Evolutionary conservation across 2,113 vertebrate species (phyloP).

Genomic region (Astur gentilis): DNA sequence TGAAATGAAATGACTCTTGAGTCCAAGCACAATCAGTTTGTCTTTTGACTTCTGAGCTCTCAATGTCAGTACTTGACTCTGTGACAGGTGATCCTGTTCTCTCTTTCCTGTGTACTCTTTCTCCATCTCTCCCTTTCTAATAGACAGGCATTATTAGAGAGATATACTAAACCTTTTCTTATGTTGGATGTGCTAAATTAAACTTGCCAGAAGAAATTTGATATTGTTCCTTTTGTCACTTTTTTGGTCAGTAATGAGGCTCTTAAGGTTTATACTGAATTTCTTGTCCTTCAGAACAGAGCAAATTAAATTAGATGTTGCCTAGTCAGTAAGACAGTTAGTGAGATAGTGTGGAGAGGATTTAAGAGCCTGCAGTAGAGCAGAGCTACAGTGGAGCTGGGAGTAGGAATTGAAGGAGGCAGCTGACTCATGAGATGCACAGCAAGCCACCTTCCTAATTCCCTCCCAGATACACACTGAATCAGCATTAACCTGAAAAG

Average conservation of each 20-base stretch:
- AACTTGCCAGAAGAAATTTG: neutral
- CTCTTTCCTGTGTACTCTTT: neutral
- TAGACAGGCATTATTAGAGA: neutral
- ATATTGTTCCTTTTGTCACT: neutral
- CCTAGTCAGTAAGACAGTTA: neutral
- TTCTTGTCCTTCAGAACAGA: neutral
- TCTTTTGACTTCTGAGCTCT: neutral
- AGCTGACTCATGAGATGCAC: neutral
- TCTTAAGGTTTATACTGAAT: neutral
- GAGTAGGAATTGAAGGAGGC: neutral
- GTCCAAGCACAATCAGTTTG: neutral
- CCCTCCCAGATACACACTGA: neutral
- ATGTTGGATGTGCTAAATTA: neutral
- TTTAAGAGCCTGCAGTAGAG: neutral
- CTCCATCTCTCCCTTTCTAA: neutral
- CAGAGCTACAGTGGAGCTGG: neutral
- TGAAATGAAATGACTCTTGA: neutral
- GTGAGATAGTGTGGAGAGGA: neutral
- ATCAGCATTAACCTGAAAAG: neutral
- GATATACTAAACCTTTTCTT: neutral
- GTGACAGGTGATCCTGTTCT: neutral
- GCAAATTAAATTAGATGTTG: neutral
- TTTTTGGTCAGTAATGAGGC: neutral
- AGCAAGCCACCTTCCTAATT: neutral
- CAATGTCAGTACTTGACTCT: neutral